phyloP scores from a whole-genome alignment of 2,888 invertebrate genomes.

The Hipparchia sbordonii region DNA sequence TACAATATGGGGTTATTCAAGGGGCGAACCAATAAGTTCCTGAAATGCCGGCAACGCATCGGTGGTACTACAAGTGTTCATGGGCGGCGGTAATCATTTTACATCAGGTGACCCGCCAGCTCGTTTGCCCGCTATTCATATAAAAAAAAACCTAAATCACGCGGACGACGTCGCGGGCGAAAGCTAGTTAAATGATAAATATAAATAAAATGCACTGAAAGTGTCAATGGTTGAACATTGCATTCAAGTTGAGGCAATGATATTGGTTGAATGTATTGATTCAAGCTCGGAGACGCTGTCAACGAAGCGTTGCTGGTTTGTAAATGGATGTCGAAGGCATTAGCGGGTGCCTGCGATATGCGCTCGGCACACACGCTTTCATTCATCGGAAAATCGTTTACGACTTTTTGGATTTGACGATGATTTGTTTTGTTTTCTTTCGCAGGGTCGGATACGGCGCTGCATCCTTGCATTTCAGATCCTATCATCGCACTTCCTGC shows the following conservation, averaged over 20 bases:
- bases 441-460: background rate
- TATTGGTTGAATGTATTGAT: constrained; percentile 17
- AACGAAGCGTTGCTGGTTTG: constrained; percentile 39
- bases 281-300: constrained; percentile 19
- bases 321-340: constrained; percentile 55
- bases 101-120: too few relatives aligned
- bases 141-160: too few relatives aligned
- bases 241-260: constrained; percentile 5
- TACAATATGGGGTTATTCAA: too few relatives aligned
- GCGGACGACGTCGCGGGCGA: too few relatives aligned
- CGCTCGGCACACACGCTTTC: constrained; percentile 38
- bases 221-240: background rate
- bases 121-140: too few relatives aligned
- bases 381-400: constrained; percentile 33
- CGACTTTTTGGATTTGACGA: constrained; percentile 13
- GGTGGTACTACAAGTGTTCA: too few relatives aligned
- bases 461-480: background rate
- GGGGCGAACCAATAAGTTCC: too few relatives aligned
- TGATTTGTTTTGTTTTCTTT: constrained; percentile 2
- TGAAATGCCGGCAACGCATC: too few relatives aligned
- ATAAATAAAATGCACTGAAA: background rate
- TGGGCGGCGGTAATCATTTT: too few relatives aligned
- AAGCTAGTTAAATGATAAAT: background rate
- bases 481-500: too few relatives aligned
- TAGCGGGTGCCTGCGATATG: constrained; percentile 48